Base-by-base conservation (phyloP, 2,797 vertebrate genomes). In the Pseudochirops corinnae region DNA sequence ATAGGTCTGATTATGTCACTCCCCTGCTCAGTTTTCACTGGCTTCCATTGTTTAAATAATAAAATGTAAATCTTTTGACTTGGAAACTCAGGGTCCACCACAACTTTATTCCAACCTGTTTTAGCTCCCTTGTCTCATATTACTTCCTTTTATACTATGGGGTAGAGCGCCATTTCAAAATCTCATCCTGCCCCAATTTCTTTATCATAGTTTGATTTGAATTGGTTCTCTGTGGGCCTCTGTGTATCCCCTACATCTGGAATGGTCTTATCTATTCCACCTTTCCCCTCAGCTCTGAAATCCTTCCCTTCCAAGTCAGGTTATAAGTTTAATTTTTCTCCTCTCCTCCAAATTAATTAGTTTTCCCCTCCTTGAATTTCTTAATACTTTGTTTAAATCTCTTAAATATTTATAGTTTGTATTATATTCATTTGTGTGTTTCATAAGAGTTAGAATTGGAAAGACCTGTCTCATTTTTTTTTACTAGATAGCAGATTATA, bases 401-500 rank as follows among this genome's bases (percentile, higher is more conserved):
- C 74, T 82, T 82, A 46, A 82, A 21, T 46, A 26, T 9, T 82
- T 39, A 9, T 74, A 39, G 39, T 74, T 74, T 46, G 9, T 24
- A 46, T 46, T 82, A 21, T 46, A 82, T 82, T 46, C 39, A 82
- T 26, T 39, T 82, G 21, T 82, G 7, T 24, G 18, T 46, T 82
- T 67, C 3, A 4, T 46, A 46, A 87, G 94, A 96, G 5, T 33
- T 90, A 91, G 46, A 91, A 18, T 94, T 16, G 91, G 0, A 90
- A 52, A 58, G 87, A 67, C 60, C 13, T 62, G 94, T 91, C 56
- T 90, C 92, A 58, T 55, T 33, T 90, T 91, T 91, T 55, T 96
- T 94, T 56, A 82, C 33, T 96, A 62, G 93, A 55, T 11, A 82
- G 39, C 74, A 46, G 24, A 26, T 82, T 46, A 26, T 39, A 82